These are phyloP conservation scores for Phacellophora camtschatica DNA, from an alignment of 30 jellyfish, hydroid and myxozoan species.

Conservation along the genomic window DNA sequence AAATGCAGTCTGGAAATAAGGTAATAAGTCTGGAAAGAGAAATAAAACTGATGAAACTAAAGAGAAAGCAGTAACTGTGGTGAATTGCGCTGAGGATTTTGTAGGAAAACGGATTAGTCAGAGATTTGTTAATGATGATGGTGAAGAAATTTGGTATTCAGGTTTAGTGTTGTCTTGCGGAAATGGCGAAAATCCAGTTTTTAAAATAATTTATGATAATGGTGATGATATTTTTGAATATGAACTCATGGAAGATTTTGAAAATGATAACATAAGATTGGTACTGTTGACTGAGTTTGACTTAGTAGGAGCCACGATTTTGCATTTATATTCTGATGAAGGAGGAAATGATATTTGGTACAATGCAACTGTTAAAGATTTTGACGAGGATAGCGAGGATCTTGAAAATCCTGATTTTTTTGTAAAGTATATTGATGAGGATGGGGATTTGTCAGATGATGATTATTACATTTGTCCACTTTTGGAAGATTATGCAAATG, in stretches of 20 bases:
- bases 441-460: background rate
- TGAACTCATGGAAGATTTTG: background rate
- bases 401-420: slow-evolving; percentile 32
- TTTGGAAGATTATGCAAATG: slow-evolving; percentile 19
- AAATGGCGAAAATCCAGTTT: background rate
- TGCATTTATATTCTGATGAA: background rate
- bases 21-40: background rate
- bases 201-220: background rate
- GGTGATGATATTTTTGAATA: background rate
- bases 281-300: background rate
- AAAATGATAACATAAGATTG: background rate
- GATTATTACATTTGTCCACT: slow-evolving; percentile 11
- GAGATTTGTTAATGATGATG: background rate
- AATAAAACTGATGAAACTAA: background rate
- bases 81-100: background rate
- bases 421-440: slow-evolving; percentile 13
- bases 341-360: background rate
- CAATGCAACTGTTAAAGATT: slow-evolving; percentile 6
- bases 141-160: slow-evolving; percentile 10
- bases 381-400: slow-evolving; percentile 41
- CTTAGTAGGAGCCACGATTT: background rate
- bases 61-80: background rate
- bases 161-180: slow-evolving; percentile 18
- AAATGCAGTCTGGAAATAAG: too few relatives aligned
- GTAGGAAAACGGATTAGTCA: slow-evolving; percentile 25